Base-by-base conservation (phyloP, 2,797 vertebrate species). In the Eulemur albifrons region DNA sequence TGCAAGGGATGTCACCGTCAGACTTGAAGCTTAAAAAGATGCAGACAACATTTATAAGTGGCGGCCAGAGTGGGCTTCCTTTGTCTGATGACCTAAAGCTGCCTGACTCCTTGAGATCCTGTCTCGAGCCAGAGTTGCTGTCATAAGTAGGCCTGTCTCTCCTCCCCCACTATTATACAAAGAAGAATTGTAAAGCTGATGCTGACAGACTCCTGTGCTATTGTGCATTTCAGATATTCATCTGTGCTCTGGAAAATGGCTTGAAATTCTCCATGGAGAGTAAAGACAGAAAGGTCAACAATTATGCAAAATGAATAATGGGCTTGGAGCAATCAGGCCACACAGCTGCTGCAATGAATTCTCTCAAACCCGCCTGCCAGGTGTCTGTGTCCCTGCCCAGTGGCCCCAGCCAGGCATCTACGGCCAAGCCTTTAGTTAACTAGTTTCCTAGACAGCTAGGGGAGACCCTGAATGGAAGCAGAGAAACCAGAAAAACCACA, bases 271-370 rank as follows among this genome's bases (percentile, higher is more conserved):
- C 96, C 88, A 48, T 52, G 90, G 90, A 97, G 73, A 95, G 83
- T 83, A 88, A 45, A 97, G 86, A 83, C 72, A 97, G 93, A 98
- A 98, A 98, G 97, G 97, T 98, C 98, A 98, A 97, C 90, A 96
- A 98, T 98, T 98, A 98, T 95, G 96, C 96, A 98, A 98, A 98
- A 98, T 96, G 98, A 98, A 97, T 97, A 79, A 98, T 90, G 80
- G 86, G 70, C 94, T 98, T 97, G 91, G 95, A 98, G 83, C 95
- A 98, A 97, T 95, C 94, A 88, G 69, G 70, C 50, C 43, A 97
- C 52, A 7, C 96, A 98, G 95, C 96, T 98, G 97, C 89, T 97
- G 57, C 89, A 97, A 90, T 97, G 94, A 91, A 97, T 92, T 97
- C 84, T 96, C 88, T 89, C 85, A 94, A 88, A 92, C 87, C 72